Conservation (phyloP, 2,113 vertebrate species). For the Malurus elegans region DNA sequence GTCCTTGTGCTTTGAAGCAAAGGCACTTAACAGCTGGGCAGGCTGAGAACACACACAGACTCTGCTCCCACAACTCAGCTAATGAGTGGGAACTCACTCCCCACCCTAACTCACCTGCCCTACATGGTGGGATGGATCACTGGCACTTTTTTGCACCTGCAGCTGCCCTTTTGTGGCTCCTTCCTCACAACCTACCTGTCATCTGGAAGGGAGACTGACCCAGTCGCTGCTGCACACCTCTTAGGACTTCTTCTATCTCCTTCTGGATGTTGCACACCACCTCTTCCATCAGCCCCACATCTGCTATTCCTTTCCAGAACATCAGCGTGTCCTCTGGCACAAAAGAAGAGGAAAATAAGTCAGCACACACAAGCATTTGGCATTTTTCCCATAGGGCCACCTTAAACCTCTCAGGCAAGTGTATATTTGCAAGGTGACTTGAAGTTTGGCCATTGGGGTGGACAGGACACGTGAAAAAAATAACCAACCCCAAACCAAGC, state of each 20-base stretch:
- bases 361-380: not conserved
- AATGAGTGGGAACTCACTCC: fast-evolving
- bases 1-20: not conserved
- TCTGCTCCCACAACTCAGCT: not conserved
- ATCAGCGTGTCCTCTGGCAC: constrained; percentile 83
- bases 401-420: not conserved
- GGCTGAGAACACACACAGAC: not conserved
- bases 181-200: constrained; percentile 75
- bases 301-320: constrained; percentile 91
- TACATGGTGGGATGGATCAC: not conserved
- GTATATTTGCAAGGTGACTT: not conserved
- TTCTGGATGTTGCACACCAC: constrained; percentile 91
- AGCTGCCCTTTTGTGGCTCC: not conserved
- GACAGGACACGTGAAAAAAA: not conserved
- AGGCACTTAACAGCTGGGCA: not conserved
- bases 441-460: not conserved
- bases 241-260: constrained; percentile 84
- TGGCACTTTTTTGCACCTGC: not conserved
- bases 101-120: not conserved
- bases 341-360: not conserved
- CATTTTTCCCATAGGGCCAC: not conserved
- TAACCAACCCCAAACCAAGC: not conserved
- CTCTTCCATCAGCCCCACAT: constrained; percentile 89
- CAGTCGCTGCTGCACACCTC: constrained; percentile 83
- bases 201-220: constrained; percentile 83